A percentile compares a stretch with the other conserved stretches of the same genome.
These are phyloP conservation scores for Upupa epops DNA, from an alignment of 2,113 vertebrate genomes.

Conservation along the genomic window DNA sequence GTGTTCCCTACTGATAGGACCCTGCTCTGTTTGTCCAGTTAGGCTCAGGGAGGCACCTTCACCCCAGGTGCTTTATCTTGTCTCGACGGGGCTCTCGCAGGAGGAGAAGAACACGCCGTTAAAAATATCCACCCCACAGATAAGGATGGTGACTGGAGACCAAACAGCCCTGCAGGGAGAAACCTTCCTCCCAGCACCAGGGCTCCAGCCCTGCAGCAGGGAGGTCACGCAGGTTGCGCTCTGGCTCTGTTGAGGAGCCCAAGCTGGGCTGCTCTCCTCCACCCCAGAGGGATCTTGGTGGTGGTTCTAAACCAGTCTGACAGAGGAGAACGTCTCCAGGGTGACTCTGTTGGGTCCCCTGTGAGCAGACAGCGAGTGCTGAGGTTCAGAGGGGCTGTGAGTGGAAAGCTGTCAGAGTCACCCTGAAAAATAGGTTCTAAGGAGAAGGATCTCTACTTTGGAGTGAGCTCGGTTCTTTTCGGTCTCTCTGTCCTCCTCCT, in stretches of 20 bases:
- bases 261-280: neutral
- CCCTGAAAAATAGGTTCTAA: too few species aligned
- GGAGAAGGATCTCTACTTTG: too few species aligned
- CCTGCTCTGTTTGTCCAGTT: neutral
- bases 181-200: neutral
- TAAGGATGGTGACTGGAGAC: constrained; percentile 43
- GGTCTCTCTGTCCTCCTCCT: neutral
- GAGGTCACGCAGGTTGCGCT: neutral
- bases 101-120: constrained; percentile 52
- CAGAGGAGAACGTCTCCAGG: neutral
- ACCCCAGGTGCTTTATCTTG: neutral
- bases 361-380: neutral
- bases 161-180: constrained; percentile 28
- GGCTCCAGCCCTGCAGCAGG: constrained; percentile 9
- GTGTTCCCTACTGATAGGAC: neutral
- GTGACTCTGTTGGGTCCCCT: neutral
- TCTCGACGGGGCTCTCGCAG: constrained; percentile 20
- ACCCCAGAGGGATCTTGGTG: neutral
- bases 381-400: too few species aligned
- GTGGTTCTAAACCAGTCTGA: constrained; percentile 18
- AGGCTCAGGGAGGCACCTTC: neutral
- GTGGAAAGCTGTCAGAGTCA: too few species aligned
- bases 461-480: neutral
- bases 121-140: constrained; percentile 40
- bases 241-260: neutral